Evolutionary conservation across 2,888 invertebrate genomes (phyloP).

Genomic region (Eutolmus rufibarbis): DNA sequence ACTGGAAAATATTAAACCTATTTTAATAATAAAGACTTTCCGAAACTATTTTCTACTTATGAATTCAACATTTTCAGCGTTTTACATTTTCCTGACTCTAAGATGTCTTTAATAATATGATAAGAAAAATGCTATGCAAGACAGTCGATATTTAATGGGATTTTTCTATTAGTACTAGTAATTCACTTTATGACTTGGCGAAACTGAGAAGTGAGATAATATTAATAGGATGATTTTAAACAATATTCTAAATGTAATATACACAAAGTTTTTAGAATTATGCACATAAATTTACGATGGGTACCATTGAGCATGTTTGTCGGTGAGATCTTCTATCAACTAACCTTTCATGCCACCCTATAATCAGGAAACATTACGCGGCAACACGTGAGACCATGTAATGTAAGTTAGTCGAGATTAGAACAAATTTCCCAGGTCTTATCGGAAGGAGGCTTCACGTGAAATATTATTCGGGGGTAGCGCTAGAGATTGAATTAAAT

Average conservation of each 20-base stretch:
- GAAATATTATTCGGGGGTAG: not conserved
- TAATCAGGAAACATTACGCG: not conserved
- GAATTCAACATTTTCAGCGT: too few relatives aligned
- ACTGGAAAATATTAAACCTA: too few relatives aligned
- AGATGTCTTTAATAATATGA: too few relatives aligned
- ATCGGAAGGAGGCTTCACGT: not conserved
- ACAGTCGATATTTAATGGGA: not conserved
- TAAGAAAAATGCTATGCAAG: too few relatives aligned
- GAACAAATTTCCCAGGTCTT: not conserved
- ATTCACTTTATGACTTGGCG: not conserved
- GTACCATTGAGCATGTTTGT: not conserved
- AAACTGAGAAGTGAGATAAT: not conserved
- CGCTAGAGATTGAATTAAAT: slow-evolving; percentile 5
- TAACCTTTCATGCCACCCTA: not conserved
- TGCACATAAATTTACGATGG: not conserved
- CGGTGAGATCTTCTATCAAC: not conserved
- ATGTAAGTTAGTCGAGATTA: not conserved
- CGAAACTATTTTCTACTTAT: too few relatives aligned
- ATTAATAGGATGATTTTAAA: not conserved
- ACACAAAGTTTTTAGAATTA: not conserved
- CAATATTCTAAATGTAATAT: not conserved
- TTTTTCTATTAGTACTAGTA: not conserved
- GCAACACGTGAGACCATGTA: not conserved
- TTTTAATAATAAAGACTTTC: too few relatives aligned
- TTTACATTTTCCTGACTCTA: too few relatives aligned